These are phyloP conservation scores for Ispidina picta DNA, from an alignment of 2,797 vertebrate genomes.

Conservation along the genomic window DNA sequence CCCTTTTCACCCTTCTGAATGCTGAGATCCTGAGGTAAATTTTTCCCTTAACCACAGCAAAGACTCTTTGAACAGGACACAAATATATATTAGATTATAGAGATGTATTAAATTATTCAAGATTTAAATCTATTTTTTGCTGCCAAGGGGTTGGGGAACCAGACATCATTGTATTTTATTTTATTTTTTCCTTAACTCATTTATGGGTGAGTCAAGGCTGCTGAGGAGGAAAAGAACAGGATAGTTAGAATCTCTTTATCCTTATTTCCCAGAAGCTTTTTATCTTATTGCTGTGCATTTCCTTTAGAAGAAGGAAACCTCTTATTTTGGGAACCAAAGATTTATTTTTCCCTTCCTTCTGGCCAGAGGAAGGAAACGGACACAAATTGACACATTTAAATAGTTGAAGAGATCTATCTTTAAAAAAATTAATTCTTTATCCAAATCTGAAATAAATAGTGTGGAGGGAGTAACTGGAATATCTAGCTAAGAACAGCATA, in stretches of 20 bases:
- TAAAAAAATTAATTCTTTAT: slow-evolving; percentile 58
- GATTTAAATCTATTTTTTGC: slow-evolving; percentile 80
- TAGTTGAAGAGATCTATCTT: slow-evolving; percentile 68
- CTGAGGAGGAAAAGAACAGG: slow-evolving; percentile 77
- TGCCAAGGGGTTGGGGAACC: slow-evolving; percentile 76
- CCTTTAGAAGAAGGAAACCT: slow-evolving; percentile 81
- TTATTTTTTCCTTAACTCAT: slow-evolving; percentile 71
- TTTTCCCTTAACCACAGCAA: slow-evolving; percentile 66
- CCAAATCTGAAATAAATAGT: slow-evolving; percentile 70
- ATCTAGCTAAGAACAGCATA: slow-evolving; percentile 67
- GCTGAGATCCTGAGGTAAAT: slow-evolving; percentile 70
- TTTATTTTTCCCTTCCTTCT: slow-evolving; percentile 79
- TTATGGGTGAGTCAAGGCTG: slow-evolving; percentile 79
- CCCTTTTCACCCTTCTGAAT: slow-evolving; percentile 47
- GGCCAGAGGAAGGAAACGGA: slow-evolving; percentile 70
- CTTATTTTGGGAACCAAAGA: slow-evolving; percentile 86
- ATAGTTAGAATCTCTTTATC: slow-evolving; percentile 75
- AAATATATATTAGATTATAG: slow-evolving; percentile 83
- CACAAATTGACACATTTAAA: slow-evolving; percentile 64
- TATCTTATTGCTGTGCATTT: slow-evolving; percentile 79
- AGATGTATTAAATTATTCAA: slow-evolving; percentile 86
- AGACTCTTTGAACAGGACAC: slow-evolving; percentile 75
- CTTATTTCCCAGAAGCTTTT: slow-evolving; percentile 72
- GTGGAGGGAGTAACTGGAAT: slow-evolving; percentile 74
- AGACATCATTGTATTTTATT: slow-evolving; percentile 69